These are phyloP conservation scores for Rhyacichthys aspro DNA, from an alignment of 2,797 vertebrate genomes.

Conservation along the genomic window DNA sequence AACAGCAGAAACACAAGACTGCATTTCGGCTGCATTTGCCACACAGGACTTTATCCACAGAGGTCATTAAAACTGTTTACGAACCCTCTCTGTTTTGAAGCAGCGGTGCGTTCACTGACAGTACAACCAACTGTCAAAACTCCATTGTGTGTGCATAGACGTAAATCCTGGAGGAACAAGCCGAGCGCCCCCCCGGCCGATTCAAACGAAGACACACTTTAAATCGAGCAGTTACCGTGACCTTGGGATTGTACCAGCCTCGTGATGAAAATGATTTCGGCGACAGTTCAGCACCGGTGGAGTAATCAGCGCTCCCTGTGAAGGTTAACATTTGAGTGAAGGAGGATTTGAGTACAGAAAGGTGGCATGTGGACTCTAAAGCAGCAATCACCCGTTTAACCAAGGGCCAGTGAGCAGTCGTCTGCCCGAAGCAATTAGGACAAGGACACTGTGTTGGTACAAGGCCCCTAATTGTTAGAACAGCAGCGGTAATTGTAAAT, in stretches of 20 bases:
- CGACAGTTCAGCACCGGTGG: constrained; percentile 10
- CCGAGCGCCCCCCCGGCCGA: too few relatives aligned
- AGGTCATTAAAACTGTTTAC: too few relatives aligned
- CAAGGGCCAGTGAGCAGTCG: constrained; percentile 11
- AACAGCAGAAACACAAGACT: too few relatives aligned
- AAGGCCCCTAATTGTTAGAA: constrained; percentile 51
- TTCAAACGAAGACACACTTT: not conserved
- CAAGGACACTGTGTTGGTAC: constrained; percentile 44
- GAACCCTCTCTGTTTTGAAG: too few relatives aligned
- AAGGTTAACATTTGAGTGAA: constrained; percentile 22
- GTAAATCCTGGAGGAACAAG: not conserved
- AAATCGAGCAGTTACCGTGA: not conserved
- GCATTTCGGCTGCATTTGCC: too few relatives aligned
- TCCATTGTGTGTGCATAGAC: too few relatives aligned
- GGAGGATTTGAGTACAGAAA: constrained; percentile 18
- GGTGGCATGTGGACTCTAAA: constrained; percentile 24
- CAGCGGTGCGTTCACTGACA: too few relatives aligned
- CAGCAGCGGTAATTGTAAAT: constrained; percentile 30
- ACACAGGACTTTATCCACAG: too few relatives aligned
- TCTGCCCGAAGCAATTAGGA: constrained; percentile 18
- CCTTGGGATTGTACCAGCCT: constrained; percentile 9
- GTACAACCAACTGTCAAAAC: too few relatives aligned
- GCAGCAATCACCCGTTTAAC: constrained; percentile 46
- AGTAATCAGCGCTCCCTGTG: constrained; percentile 40
- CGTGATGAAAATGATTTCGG: constrained; percentile 18